These are phyloP conservation scores for Tokudaia muenninki DNA, from an alignment of 2,797 vertebrate species.

Conservation along the genomic window DNA sequence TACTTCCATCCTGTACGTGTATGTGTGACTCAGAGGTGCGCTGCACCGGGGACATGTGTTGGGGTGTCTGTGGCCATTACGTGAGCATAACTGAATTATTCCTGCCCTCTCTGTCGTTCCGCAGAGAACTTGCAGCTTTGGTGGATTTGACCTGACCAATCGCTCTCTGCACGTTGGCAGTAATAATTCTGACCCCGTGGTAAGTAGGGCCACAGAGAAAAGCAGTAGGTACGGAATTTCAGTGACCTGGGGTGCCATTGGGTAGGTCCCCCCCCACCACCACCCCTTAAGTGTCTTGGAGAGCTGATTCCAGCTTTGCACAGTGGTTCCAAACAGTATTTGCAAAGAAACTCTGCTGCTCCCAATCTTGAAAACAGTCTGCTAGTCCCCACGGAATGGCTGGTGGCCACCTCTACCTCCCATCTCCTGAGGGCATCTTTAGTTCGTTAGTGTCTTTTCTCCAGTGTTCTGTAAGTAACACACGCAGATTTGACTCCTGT, in stretches of 20 bases:
- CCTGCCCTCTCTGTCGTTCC: slow-evolving; percentile 37
- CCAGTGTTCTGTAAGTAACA: slow-evolving; percentile 52
- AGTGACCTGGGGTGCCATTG: rapidly evolving
- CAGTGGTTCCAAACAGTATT: not conserved
- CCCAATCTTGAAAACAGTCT: not conserved
- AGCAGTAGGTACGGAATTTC: not conserved
- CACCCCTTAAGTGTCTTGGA: not conserved
- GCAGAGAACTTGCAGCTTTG: slow-evolving; percentile 99
- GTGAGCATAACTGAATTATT: not conserved
- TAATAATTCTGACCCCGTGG: slow-evolving; percentile 90
- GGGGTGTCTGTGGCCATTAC: not conserved
- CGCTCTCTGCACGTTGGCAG: slow-evolving; percentile 95
- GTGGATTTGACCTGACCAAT: slow-evolving; percentile 98
- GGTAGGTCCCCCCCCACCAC: not conserved
- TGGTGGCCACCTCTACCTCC: not conserved
- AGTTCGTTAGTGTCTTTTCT: slow-evolving; percentile 10
- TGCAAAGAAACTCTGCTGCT: not conserved
- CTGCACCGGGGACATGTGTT: slow-evolving; percentile 42
- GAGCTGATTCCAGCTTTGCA: not conserved
- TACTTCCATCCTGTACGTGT: slow-evolving; percentile 82
- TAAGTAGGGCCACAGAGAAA: slow-evolving; percentile 88
- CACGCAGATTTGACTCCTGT: not conserved
- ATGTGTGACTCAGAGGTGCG: slow-evolving; percentile 79
- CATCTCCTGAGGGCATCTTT: rapidly evolving
- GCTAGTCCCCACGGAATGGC: rapidly evolving